Percentiles rank a stretch among this genome's conserved stretches.
Conservation (phyloP, 2,113 vertebrate genomes). For the Austrofundulus limnaeus region DNA sequence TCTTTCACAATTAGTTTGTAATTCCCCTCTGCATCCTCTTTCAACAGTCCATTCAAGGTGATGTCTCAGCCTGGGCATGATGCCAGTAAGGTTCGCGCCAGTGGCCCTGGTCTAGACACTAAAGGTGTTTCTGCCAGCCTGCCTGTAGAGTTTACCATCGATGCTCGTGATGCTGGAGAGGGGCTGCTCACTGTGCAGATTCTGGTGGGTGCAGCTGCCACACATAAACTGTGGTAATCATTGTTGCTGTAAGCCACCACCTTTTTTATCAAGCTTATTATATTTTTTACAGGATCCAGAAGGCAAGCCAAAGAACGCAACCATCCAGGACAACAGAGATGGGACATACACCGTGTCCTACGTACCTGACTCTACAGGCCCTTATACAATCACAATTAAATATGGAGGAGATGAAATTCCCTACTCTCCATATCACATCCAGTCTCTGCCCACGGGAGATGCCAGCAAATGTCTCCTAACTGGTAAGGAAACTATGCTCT, state of each 20-base stretch:
- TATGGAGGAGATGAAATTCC: conserved; percentile 95
- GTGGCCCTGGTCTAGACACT: conserved; percentile 88
- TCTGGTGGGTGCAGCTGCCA: conserved; percentile 77
- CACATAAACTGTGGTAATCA: background rate
- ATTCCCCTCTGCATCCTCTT: conserved; percentile 28
- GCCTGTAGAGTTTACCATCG: conserved; percentile 93
- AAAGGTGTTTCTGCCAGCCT: conserved; percentile 90
- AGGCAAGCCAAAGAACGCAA: conserved; percentile 93
- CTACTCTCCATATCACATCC: conserved; percentile 90
- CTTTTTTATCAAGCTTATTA: conserved; percentile 4
- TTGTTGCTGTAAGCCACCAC: background rate
- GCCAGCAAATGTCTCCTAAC: conserved; percentile 95
- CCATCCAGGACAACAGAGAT: conserved; percentile 91
- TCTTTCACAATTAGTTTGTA: conserved; percentile 20
- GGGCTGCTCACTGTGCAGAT: conserved; percentile 92
- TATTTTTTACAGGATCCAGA: conserved; percentile 86
- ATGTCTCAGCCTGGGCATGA: conserved; percentile 88
- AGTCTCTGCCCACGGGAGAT: conserved; percentile 88
- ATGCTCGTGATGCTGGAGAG: conserved; percentile 90
- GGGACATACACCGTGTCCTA: conserved; percentile 95
- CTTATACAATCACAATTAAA: conserved; percentile 94
- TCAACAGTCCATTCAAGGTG: conserved; percentile 90
- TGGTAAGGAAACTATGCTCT: conserved; percentile 70
- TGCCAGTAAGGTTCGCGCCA: conserved; percentile 93
- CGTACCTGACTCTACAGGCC: conserved; percentile 89